Evolutionary conservation across 2,797 vertebrate genomes (phyloP).

Genomic region (Gymnocypris eckloni): DNA sequence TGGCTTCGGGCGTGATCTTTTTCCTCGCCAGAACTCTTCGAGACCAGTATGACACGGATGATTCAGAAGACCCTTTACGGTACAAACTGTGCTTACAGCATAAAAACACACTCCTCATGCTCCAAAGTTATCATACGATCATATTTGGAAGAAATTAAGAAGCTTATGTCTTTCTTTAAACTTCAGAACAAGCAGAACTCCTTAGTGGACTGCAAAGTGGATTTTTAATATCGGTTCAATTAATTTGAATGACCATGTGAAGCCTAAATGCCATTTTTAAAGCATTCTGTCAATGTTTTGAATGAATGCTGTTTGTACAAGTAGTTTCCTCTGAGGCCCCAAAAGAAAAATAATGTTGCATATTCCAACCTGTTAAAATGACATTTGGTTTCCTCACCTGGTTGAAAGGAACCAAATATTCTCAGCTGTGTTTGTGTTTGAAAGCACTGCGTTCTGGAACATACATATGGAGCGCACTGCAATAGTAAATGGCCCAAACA

Average conservation of each 20-base stretch:
- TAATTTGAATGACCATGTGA: neutral
- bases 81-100: constrained; percentile 59
- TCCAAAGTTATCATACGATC: neutral
- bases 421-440: constrained; percentile 1
- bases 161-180: neutral
- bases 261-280: neutral
- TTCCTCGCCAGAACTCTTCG: constrained; percentile 85
- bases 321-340: neutral
- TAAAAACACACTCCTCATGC: constrained; percentile 7
- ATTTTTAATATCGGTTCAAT: neutral
- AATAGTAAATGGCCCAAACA: neutral
- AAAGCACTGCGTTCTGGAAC: neutral
- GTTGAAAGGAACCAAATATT: neutral
- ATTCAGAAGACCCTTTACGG: constrained; percentile 82
- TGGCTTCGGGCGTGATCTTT: constrained; percentile 83
- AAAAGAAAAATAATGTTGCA: neutral
- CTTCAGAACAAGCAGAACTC: constrained; percentile 4
- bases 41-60: constrained; percentile 82
- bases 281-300: neutral
- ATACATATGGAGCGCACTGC: neutral
- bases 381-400: neutral
- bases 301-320: neutral
- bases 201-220: neutral
- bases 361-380: neutral
- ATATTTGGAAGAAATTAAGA: neutral